Base-by-base conservation (phyloP, 2,113 vertebrate genomes). In the Ageneiosus marmoratus region DNA sequence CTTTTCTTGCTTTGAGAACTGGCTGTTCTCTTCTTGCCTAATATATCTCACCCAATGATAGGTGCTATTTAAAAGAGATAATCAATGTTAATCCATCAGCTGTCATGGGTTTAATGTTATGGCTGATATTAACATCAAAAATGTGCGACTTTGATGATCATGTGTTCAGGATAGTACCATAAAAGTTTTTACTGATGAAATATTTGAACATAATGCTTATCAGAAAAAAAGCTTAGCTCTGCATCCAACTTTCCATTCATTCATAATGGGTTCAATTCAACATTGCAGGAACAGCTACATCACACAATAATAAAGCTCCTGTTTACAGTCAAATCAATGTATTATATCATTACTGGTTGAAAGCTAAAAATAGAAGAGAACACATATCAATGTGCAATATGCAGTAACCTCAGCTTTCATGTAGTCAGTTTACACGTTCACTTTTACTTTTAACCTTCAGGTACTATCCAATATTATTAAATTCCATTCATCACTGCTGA, bases 371-470 rank as follows among this genome's bases (percentile, higher is more conserved):
- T 20, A 12, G 4, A 18, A 11, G 15, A 27, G 56, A 32, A 63
- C 27, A 63, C 27, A 46, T 27, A 11, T 62, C 11, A 74, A 51
- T 20, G 18, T 29, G 70, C 34, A 78, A 37, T 46, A 60, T 58
- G 24, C 9, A 20, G 1, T 60, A 77, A 22, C 20, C 9, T 48
- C 44, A 60, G 51, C 48, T 37, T 56, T 44, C 37, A 41, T 27
- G 22, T 13, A 60, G 34, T 60, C 55, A 69, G 29, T 20, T 32
- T 15, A 67, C 18, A 51, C 48, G n/a, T 18, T 48, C 37, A 79
- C n/a, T 29, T 79, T 79, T 20, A 48, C 24, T 32, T 62, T 67
- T 37, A 67, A 18, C 32, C 63, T 67, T 70, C n/a, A 48, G 58
- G 56, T 29, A 24, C 5, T 60, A 32, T 8, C 22, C 20, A 74